Base-by-base conservation (phyloP, 2,797 vertebrate species). In the Tadarida brasiliensis region DNA sequence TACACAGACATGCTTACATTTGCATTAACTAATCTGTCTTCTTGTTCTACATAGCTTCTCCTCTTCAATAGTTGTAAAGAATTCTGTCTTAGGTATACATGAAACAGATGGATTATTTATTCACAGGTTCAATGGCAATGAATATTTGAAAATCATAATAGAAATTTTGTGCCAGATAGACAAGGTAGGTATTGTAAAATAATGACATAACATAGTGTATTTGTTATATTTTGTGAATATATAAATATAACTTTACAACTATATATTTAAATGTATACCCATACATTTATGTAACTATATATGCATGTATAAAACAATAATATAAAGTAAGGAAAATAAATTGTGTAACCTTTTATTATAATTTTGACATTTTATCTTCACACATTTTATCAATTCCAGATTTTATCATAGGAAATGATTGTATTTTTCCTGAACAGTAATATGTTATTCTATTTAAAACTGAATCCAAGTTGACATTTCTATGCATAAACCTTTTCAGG, bases 381-480 rank as follows among this genome's bases (percentile, higher is more conserved):
- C 35, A 57, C 15, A 76, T 73, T 80, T 87, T 78, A 47, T 85
- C 30, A 95, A 19, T 77, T 95, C 12, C 20, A 76, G 26, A 24
- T 82, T 94, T 93, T 67, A 76, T 76, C 57, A 51, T 20, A 80
- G 30, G 6, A 90, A 84, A 89, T 6, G 3, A 7, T 63, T 83
- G 2, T 56, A 22, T 78, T 76, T 97, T 94, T 86, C 17, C 77
- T 68, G 4, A 92, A 92, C 22, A 81, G 17, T 61, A 95, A 80
- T 65, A 3, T 88, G 68, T 39, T 91, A 39, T 91, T 92, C 22
- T 54, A 39, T 84, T 93, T 92, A 90, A 96, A 95, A 87, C 24
- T 82, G 92, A 94, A 91, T 90, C 8, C 47, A 84, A 49, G 7
- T n/a, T 94, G 83, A 81, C 59, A 95, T 96, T 89, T 90, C 44